Evolutionary conservation across 2,888 invertebrate genomes (phyloP), one percentile per base, ranked within the genome.

Genomic region (Branchipolynoe longqiensis): DNA sequence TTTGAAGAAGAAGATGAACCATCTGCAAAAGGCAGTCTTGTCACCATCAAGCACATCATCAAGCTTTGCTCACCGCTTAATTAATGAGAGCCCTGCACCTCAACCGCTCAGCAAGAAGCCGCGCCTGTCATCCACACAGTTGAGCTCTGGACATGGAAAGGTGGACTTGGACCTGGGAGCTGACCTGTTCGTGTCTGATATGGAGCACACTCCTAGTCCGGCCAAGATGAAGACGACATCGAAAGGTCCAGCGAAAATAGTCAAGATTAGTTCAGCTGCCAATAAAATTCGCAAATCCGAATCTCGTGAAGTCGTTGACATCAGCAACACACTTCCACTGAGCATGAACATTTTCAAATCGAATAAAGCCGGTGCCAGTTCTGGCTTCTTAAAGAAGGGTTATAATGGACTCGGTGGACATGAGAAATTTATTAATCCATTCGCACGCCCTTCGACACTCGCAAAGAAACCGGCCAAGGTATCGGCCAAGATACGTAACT

Each of bases 341-440:
- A 82, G 40, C n/a, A 81, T 73, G 41, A 74, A 54, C 56, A 87
- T 85, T 33, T 31, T 87, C 31, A 84, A 84, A 74, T 84, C 84
- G 33, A 84, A 86, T 56, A 18, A 22, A 1, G 18, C 56, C 38
- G 73, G 41, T 6, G 59, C 40, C n/a, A 28, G 22, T 25, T 28
- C 74, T n/a, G 58, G 64, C 18, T n/a, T 82, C 22, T 64, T 87
- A 28, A 56, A 86, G 41, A 85, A 87, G 40, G 88, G 88, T 18
- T 89, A 89, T 86, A 89, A 89, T 48, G 89, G 89, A 4, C 38
- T 89, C 18, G 89, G 89, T 0, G 88, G 88, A 3, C 86, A 86
- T 74, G 87, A 87, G 48, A 87, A 83, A 40, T 88, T 87, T 40
- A 59, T 88, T 40, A 62, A 74, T 6, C 86, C 87, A 0, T 83